Evolutionary conservation across 2,888 invertebrate species (phyloP).

Genomic region (Abscondita cerata): DNA sequence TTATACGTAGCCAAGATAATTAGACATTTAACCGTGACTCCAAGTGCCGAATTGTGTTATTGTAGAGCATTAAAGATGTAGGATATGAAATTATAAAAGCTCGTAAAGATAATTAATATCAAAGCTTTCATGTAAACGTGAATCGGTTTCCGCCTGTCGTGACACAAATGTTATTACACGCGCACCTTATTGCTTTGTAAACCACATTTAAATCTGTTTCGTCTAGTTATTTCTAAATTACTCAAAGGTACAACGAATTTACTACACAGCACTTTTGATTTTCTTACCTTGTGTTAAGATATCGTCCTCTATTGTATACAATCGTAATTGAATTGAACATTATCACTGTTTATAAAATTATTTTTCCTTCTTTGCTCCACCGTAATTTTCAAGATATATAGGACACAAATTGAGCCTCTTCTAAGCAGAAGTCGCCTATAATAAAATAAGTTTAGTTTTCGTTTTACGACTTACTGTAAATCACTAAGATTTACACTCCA

Average conservation of each 20-base stretch:
- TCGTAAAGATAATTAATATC: constrained; percentile 35
- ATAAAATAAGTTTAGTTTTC: constrained; percentile 44
- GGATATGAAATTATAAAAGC: constrained; percentile 5
- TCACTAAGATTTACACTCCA: constrained; percentile 32
- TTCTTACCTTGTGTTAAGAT: constrained; percentile 21
- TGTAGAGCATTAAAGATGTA: no score
- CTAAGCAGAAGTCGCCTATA: constrained; percentile 40
- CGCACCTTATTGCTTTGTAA: constrained; percentile 44
- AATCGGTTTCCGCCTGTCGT: constrained; percentile 40
- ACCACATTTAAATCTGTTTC: constrained; percentile 45
- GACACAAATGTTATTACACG: constrained; percentile 36
- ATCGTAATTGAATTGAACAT: constrained; percentile 29
- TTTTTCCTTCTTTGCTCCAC: constrained; percentile 24
- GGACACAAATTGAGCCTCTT: constrained; percentile 35
- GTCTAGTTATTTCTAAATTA: constrained; percentile 46
- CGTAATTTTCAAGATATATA: constrained; percentile 43
- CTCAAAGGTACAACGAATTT: constrained; percentile 36
- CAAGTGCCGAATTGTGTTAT: no score
- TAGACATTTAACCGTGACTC: no score
- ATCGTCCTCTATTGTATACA: constrained; percentile 32
- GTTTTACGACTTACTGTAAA: constrained; percentile 40
- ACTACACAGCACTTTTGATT: constrained; percentile 29
- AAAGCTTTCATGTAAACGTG: constrained; percentile 15
- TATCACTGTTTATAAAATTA: constrained; percentile 28
- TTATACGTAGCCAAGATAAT: no score